A percentile compares a stretch with the other conserved stretches of the same genome.
These are phyloP conservation scores for Romanogobio albipinnatus DNA, from an alignment of 2,113 vertebrate species.

Conservation along the genomic window DNA sequence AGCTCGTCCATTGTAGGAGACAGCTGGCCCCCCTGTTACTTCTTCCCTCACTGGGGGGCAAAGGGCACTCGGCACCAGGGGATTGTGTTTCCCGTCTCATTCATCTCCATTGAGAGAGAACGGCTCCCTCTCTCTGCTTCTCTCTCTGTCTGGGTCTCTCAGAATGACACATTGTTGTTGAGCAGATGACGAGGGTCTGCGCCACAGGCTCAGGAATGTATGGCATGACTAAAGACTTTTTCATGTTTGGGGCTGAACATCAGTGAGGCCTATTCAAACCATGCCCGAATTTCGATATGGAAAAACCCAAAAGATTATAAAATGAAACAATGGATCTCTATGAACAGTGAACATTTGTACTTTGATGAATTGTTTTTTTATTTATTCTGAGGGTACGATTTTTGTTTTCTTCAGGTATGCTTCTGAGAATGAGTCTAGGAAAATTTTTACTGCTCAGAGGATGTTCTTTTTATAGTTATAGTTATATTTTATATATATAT, in stretches of 20 bases:
- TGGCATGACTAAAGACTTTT: conserved; percentile 37
- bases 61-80: conserved; percentile 73
- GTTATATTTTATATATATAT: not conserved
- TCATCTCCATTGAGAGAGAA: conserved; percentile 48
- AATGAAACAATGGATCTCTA: not conserved
- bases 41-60: conserved; percentile 70
- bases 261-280: conserved; percentile 15
- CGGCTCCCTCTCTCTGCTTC: conserved; percentile 57
- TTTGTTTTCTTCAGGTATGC: not conserved
- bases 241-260: conserved; percentile 12
- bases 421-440: not conserved
- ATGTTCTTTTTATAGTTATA: not conserved
- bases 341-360: not conserved
- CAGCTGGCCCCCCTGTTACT: conserved; percentile 79
- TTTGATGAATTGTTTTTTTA: not conserved
- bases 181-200: conserved; percentile 51
- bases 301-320: conserved; percentile 23
- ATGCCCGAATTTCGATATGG: conserved; percentile 11
- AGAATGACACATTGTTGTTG: conserved; percentile 52
- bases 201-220: conserved; percentile 36
- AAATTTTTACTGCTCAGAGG: not conserved
- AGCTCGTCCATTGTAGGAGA: conserved; percentile 76
- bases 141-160: conserved; percentile 37
- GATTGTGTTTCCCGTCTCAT: conserved; percentile 72
- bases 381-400: not conserved